Evolutionary conservation across 2,888 invertebrate genomes (phyloP), one percentile per base, ranked within the genome.

Genomic region (Ormyrus thymus): DNA sequence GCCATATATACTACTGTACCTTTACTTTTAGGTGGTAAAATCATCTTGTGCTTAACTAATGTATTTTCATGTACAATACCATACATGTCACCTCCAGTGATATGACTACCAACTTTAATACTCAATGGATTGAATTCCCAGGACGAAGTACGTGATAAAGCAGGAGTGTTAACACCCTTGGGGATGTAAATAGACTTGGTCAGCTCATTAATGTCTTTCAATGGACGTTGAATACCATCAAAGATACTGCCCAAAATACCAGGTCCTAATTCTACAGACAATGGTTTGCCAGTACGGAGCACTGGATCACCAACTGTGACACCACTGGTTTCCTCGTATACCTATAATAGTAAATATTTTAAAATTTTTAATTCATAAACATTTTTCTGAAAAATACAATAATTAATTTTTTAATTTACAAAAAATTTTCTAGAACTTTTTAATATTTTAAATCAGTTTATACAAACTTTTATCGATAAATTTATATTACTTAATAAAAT

Each of bases 281-380:
- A 92, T 0, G 99, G 99, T 91, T 99, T 99, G 84, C 99, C 99
- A 0, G 99, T 99, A 87, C 99, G 93, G 84, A 99, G 92, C 29
- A 99, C 99, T 72, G 99, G 99, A 92, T 99, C 99, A 50, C 99
- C 99, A 10, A 99, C 99, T 6, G 99, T 99, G 61, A 99, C 99
- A 86, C 99, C 99, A 70, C 99, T 98, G 84, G 96, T 97, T 91
- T 97, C 97, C 90, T 97, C 97, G 90, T 97, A 97, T 83, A 97
- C 95, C 95, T 95, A 85, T 64, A 29, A 29, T 29, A 29, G 29
- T 29, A 29, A 29, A 29, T 29, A 29, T 29, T 29, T 29, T 29
- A 2, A 29, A 29, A 29, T 29, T 29, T 29, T 29, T 29, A 29
- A 29, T 53, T 29, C 1, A 55, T 46, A 53, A 2, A 50, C 29